phyloP scores from a whole-genome alignment of 64 coral and sea anemone genomes.

The Pachyseris speciosa region DNA sequence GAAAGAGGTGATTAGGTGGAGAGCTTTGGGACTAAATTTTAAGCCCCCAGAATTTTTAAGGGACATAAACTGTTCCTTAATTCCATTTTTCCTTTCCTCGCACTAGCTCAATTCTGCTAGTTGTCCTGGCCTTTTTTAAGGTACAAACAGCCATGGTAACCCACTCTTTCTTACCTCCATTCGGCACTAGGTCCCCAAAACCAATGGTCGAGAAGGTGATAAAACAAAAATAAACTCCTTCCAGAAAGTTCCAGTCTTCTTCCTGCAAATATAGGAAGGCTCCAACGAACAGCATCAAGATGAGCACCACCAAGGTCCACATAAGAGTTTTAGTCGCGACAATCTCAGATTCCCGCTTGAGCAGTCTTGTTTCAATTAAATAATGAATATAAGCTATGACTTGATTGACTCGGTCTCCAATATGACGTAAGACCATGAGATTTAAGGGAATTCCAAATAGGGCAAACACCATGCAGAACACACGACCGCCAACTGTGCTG shows the following conservation, averaged over 20 bases:
- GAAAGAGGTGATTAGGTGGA: too few species aligned
- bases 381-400: slow-evolving; percentile 80
- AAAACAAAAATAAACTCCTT: slow-evolving; percentile 90
- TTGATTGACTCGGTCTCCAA: slow-evolving; percentile 86
- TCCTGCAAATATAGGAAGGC: slow-evolving; percentile 78
- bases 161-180: slow-evolving; percentile 58
- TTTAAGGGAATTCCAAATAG: slow-evolving; percentile 95
- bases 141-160: not conserved
- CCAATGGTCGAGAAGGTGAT: slow-evolving; percentile 93
- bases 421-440: slow-evolving; percentile 85
- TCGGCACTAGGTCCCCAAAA: slow-evolving; percentile 90
- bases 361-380: slow-evolving; percentile 62
- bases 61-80: too few species aligned
- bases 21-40: too few species aligned
- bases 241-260: slow-evolving; percentile 85
- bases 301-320: slow-evolving; percentile 64
- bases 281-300: slow-evolving; percentile 73
- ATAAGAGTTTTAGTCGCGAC: slow-evolving; percentile 70
- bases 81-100: too few species aligned
- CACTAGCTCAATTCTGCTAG: too few species aligned
- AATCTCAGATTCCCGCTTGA: slow-evolving; percentile 47
- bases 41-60: too few species aligned
- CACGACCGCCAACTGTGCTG: slow-evolving; percentile 83
- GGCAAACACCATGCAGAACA: slow-evolving; percentile 91
- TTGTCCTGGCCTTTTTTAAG: too few species aligned